Evolutionary conservation across 2,888 invertebrate genomes (phyloP).

Genomic region (Lasioglossum leucozonium): DNA sequence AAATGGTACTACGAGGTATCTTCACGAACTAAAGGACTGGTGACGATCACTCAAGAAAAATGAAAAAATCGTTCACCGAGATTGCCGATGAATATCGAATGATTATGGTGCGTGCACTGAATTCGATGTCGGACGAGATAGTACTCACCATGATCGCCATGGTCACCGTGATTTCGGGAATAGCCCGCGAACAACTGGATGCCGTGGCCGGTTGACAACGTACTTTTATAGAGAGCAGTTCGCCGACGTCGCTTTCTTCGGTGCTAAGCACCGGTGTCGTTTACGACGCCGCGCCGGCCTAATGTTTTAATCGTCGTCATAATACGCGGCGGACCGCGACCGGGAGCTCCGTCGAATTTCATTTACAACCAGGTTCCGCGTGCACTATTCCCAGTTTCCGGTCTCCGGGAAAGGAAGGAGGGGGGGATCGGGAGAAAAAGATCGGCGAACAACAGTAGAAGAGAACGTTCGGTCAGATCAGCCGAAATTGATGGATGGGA

Average conservation of each 20-base stretch:
- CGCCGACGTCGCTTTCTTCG: constrained; percentile 72
- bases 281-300: constrained; percentile 75
- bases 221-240: constrained; percentile 79
- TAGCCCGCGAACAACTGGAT: constrained; percentile 77
- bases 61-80: too few species aligned
- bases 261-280: constrained; percentile 80
- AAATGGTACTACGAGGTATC: not conserved
- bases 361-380: constrained; percentile 38
- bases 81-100: not conserved
- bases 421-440: not conserved
- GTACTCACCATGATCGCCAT: constrained; percentile 80
- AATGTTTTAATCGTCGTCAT: constrained; percentile 81
- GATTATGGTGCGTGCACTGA: not conserved
- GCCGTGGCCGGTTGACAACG: constrained; percentile 59
- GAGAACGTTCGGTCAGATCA: constrained; percentile 28
- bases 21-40: not conserved
- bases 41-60: not conserved
- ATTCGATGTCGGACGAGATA: not conserved
- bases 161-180: constrained; percentile 72
- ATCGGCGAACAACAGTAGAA: not conserved
- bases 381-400: constrained; percentile 43
- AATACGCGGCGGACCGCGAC: constrained; percentile 78
- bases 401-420: not conserved
- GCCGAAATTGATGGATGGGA: constrained; percentile 41
- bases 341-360: constrained; percentile 36